Conservation (phyloP, 2,113 vertebrate genomes). For the Lonchura striata region DNA sequence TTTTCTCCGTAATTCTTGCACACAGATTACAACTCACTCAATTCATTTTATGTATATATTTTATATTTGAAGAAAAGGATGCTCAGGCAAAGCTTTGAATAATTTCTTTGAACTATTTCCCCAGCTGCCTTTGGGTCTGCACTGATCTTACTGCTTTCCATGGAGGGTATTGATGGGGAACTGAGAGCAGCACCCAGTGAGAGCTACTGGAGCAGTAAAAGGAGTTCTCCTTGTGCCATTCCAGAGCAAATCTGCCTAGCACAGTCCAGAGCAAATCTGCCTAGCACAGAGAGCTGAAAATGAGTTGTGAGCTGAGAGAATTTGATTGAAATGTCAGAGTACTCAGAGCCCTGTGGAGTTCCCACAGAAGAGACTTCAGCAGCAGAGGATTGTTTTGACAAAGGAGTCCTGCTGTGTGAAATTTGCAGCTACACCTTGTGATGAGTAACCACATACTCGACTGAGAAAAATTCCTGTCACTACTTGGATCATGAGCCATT, state of each 20-base stretch:
- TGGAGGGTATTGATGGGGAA: not conserved
- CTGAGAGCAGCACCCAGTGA: fast-evolving
- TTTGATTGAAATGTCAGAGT: slow-evolving; percentile 53
- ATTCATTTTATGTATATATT: not conserved
- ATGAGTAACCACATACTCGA: not conserved
- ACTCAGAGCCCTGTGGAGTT: slow-evolving; percentile 1
- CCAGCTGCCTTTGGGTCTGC: not conserved
- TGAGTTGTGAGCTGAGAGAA: not conserved
- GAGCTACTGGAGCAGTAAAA: not conserved
- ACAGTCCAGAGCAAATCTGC: not conserved
- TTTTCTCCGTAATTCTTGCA: not conserved
- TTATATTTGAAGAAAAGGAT: not conserved
- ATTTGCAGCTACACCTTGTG: not conserved
- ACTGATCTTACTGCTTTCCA: not conserved
- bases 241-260: not conserved
- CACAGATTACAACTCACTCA: not conserved
- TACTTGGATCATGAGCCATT: not conserved
- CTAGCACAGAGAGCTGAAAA: not conserved
- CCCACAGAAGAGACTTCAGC: not conserved
- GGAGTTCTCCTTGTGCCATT: not conserved
- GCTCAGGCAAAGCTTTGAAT: not conserved
- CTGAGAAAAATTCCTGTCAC: not conserved
- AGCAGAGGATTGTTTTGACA: slow-evolving; percentile 10
- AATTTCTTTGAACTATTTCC: not conserved
- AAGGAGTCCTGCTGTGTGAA: slow-evolving; percentile 15